A percentile compares a stretch with the other conserved stretches of the same genome.
Evolutionary conservation across 2,113 vertebrate genomes (phyloP).

Genomic region (Mus spicilegus): DNA sequence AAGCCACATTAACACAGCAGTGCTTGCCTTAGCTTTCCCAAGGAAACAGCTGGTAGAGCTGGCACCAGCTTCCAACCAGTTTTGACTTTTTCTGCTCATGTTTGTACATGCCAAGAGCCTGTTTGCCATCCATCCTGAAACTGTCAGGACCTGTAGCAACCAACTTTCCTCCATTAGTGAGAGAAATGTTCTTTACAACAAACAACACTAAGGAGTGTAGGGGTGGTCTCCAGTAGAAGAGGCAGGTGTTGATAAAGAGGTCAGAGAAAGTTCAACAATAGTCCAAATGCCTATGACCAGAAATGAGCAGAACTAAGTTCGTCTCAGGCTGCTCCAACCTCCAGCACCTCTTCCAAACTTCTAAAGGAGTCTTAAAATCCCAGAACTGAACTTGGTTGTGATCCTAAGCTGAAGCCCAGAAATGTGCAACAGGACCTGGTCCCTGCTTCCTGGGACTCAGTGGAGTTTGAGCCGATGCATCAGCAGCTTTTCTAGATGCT

Average conservation of each 20-base stretch:
- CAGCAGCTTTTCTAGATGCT: neutral
- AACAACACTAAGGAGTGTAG: neutral
- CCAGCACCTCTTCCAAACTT: neutral
- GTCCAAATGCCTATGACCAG: neutral
- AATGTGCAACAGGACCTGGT: neutral
- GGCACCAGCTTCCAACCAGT: constrained; percentile 53
- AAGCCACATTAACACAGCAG: constrained; percentile 65
- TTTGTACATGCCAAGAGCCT: constrained; percentile 16
- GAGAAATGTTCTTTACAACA: neutral
- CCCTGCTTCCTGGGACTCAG: neutral
- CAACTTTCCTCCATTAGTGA: neutral
- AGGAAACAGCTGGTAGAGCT: constrained; percentile 80
- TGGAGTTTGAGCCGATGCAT: neutral
- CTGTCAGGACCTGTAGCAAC: neutral
- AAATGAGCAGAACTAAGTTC: neutral
- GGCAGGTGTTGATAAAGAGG: neutral
- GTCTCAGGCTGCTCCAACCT: neutral
- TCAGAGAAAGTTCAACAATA: neutral
- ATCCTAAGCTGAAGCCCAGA: neutral
- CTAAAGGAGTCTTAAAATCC: neutral
- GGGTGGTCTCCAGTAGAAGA: neutral
- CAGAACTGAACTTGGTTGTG: neutral
- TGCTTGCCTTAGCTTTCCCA: constrained; percentile 72
- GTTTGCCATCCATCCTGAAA: constrained; percentile 37
- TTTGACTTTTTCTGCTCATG: constrained; percentile 33